A percentile compares a stretch with the other conserved stretches of the same genome.
Conservation (phyloP, 2,888 invertebrate genomes). For the Epistrophella euchroma region DNA sequence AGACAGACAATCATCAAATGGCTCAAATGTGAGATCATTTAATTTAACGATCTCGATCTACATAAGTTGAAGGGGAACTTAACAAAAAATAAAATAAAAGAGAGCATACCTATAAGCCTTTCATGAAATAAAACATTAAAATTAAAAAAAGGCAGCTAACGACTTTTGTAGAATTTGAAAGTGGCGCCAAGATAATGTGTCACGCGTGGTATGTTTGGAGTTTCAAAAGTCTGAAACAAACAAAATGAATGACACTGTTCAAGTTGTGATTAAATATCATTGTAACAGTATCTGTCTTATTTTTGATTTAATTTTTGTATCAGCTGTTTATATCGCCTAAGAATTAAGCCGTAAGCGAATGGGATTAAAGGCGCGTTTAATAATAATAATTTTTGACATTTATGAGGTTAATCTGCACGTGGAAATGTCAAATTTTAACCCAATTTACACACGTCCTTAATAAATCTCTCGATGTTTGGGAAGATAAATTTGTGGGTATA, state of each 20-base stretch:
- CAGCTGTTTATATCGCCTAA: no score
- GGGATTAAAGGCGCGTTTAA: no score
- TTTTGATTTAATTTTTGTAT: no score
- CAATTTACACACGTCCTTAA: no score
- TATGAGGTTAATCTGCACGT: no score
- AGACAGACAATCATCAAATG: conserved; percentile 59
- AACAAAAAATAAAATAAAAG: background rate
- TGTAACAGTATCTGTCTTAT: background rate
- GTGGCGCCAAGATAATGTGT: conserved; percentile 73
- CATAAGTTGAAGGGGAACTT: conserved; percentile 39
- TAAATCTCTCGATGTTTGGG: no score
- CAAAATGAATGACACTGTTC: conserved; percentile 66
- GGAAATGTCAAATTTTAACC: no score
- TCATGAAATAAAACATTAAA: conserved; percentile 28
- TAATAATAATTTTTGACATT: no score
- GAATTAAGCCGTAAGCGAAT: no score
- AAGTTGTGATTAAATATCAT: background rate
- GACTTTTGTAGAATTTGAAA: conserved; percentile 67
- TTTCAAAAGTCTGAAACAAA: conserved; percentile 52
- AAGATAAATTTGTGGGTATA: no score
- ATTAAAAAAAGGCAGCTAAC: conserved; percentile 57
- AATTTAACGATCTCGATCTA: conserved; percentile 72
- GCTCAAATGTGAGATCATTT: conserved; percentile 71
- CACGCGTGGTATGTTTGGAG: conserved; percentile 67
- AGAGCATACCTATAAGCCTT: background rate